Evolutionary conservation across 2,113 vertebrate genomes (phyloP).

Genomic region (Chroicocephalus ridibundus): DNA sequence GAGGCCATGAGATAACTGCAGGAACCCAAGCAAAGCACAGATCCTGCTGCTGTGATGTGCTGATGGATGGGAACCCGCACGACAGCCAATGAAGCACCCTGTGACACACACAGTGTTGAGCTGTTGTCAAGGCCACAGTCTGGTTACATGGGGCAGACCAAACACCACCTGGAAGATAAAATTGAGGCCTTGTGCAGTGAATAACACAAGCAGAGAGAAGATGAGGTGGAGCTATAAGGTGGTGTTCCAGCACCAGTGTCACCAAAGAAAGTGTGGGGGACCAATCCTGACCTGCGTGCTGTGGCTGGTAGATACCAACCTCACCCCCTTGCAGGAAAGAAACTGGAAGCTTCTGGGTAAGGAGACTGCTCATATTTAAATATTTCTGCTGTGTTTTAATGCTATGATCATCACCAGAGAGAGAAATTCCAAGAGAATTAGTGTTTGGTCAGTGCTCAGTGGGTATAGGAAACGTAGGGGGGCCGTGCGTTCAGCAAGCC

Average conservation of each 20-base stretch:
- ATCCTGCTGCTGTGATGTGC: neutral
- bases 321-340: neutral
- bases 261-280: neutral
- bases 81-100: accelerated
- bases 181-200: accelerated
- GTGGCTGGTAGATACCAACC: neutral
- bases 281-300: neutral
- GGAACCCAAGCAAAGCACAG: neutral
- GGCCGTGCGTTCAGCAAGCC: neutral
- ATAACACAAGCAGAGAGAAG: neutral
- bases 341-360: neutral
- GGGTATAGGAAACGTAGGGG: neutral
- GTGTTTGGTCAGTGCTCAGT: neutral
- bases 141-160: neutral
- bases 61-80: accelerated
- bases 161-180: neutral
- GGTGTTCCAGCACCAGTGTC: neutral
- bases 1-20: neutral
- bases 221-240: neutral
- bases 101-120: neutral
- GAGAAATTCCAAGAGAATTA: neutral
- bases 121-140: neutral
- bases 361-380: neutral
- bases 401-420: neutral
- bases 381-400: neutral